These are phyloP conservation scores for Pandemis corylana DNA, from an alignment of 2,888 invertebrate genomes.

Conservation along the genomic window DNA sequence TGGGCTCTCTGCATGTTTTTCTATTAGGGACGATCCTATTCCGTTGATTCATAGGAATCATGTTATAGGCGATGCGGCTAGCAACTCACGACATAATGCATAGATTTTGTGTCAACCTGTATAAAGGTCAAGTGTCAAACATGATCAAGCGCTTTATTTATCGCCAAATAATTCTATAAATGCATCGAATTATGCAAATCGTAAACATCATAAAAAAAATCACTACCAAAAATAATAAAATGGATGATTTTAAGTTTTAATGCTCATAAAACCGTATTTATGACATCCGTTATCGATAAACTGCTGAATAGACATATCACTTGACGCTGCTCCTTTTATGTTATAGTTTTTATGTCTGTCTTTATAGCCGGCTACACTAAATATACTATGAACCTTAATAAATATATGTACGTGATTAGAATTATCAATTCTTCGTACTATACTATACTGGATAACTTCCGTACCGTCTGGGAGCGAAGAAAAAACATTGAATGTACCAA, in stretches of 20 bases:
- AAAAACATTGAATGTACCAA: too few species aligned
- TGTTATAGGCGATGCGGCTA: too few species aligned
- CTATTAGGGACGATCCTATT: too few species aligned
- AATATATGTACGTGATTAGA: not conserved
- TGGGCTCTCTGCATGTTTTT: too few species aligned
- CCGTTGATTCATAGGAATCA: too few species aligned
- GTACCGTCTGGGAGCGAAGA: too few species aligned
- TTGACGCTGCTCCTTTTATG: slow-evolving; percentile 21
- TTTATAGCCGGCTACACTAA: slow-evolving; percentile 23
- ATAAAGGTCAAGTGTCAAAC: not conserved
- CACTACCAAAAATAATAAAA: slow-evolving; percentile 19
- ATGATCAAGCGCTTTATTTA: not conserved
- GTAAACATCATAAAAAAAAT: slow-evolving; percentile 19
- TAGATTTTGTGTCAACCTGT: not conserved
- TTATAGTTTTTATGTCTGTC: slow-evolving; percentile 17
- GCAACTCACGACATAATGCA: too few species aligned
- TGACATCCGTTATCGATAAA: slow-evolving; percentile 16
- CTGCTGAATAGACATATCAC: slow-evolving; percentile 38
- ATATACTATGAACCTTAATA: not conserved
- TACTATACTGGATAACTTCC: too few species aligned
- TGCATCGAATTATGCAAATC: slow-evolving; percentile 4
- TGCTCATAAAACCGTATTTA: slow-evolving; percentile 30
- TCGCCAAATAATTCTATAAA: not conserved
- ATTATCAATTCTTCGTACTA: not conserved
- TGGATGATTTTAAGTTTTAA: slow-evolving; percentile 17